Conservation (phyloP, 1,140 invertebrate genomes). For the Drosophila prosaltans region DNA sequence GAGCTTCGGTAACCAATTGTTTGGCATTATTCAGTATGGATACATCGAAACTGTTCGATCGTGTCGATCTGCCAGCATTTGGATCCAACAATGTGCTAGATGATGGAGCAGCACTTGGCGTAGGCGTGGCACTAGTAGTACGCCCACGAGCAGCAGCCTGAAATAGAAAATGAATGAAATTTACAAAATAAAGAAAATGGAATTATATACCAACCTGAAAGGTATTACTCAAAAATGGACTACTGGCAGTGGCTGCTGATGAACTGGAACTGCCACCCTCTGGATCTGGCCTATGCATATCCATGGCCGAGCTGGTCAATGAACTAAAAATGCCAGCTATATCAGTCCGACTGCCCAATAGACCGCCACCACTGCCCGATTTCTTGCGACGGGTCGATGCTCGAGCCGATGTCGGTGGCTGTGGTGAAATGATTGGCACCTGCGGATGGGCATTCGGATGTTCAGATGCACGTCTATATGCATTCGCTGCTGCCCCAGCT, state of each 20-base stretch:
- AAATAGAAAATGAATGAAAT: conserved; percentile 32
- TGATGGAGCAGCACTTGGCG: conserved; percentile 55
- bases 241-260: conserved; percentile 54
- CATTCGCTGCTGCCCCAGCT: conserved; percentile 83
- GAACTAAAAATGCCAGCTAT: conserved; percentile 88
- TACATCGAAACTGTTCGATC: conserved; percentile 92
- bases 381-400: conserved; percentile 80
- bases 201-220: conserved; percentile 31
- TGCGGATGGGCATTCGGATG: conserved; percentile 84
- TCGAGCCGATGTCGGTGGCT: conserved; percentile 59
- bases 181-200: background rate
- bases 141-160: conserved; percentile 67
- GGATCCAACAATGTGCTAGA: conserved; percentile 64
- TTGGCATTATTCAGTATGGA: conserved; percentile 87
- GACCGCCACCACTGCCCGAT: conserved; percentile 83
- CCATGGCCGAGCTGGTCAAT: conserved; percentile 87
- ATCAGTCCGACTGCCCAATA: conserved; percentile 90
- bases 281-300: conserved; percentile 87
- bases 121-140: conserved; percentile 75
- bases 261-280: conserved; percentile 60
- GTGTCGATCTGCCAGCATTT: conserved; percentile 84
- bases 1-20: conserved; percentile 69
- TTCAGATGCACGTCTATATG: conserved; percentile 87
- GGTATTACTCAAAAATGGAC: conserved; percentile 53
- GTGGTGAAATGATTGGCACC: conserved; percentile 79